Percentiles rank a stretch among this genome's conserved stretches.
These are phyloP conservation scores for Homarus americanus DNA, from an alignment of 1,140 invertebrate species.

Conservation along the genomic window DNA sequence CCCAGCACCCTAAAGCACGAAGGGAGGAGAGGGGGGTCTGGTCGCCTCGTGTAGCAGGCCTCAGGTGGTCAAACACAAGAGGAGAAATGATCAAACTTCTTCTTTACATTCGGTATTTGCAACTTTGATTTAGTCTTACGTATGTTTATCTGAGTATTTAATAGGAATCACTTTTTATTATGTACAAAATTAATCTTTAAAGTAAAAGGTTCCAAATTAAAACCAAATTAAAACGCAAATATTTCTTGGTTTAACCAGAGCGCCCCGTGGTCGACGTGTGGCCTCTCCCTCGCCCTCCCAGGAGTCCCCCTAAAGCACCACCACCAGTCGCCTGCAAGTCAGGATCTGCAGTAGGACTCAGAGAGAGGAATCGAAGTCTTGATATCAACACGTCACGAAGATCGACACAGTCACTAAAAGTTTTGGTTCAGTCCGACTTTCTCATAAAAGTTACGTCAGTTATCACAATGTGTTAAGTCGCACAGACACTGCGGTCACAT, in stretches of 20 bases:
- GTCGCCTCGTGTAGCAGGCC: neutral
- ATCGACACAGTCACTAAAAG: neutral
- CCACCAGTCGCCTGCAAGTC: slow-evolving; percentile 18
- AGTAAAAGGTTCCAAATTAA: neutral
- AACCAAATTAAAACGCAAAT: neutral
- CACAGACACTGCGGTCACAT: neutral
- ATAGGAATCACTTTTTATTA: neutral
- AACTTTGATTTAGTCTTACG: neutral
- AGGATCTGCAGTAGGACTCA: neutral
- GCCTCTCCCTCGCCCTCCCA: neutral
- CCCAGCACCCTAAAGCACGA: neutral
- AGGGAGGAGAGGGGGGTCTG: neutral
- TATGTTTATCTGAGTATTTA: neutral
- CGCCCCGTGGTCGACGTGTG: neutral
- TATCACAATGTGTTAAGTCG: neutral
- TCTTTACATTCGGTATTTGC: neutral
- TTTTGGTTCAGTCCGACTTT: neutral
- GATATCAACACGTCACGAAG: neutral
- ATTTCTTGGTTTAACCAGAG: neutral
- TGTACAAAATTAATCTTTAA: neutral
- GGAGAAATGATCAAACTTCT: neutral
- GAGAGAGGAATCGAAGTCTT: neutral
- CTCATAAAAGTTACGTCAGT: neutral
- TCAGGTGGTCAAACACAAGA: neutral
- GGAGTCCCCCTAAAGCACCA: slow-evolving; percentile 23